Conservation (phyloP, 2,113 vertebrate genomes). For the Arvicanthis niloticus region DNA sequence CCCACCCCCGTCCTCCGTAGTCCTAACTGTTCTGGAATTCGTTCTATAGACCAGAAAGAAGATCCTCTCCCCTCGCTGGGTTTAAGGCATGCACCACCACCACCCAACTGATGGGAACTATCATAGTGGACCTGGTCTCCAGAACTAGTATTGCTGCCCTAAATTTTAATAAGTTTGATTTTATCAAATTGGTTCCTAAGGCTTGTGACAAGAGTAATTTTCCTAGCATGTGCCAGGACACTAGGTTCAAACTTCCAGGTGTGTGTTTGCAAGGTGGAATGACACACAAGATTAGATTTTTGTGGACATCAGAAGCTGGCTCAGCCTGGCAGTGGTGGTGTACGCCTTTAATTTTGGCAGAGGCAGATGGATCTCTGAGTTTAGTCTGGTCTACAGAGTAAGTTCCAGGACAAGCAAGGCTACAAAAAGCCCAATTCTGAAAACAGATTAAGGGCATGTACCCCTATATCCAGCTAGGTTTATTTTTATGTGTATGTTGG, state of each 20-base stretch:
- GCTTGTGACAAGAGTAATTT: neutral
- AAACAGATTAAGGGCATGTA: neutral
- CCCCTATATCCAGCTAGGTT: too few relatives aligned
- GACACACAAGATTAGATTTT: neutral
- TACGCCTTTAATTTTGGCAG: neutral
- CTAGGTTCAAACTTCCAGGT: neutral
- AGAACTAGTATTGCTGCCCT: neutral
- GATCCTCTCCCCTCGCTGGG: too few relatives aligned
- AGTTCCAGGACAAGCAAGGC: neutral
- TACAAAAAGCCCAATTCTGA: neutral
- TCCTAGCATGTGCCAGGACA: neutral
- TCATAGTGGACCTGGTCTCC: neutral
- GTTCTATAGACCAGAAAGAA: neutral
- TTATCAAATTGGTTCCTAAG: neutral
- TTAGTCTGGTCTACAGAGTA: neutral
- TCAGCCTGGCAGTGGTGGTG: neutral
- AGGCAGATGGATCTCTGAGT: neutral
- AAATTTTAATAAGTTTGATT: neutral
- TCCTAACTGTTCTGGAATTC: neutral
- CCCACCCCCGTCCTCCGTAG: neutral
- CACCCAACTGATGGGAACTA: neutral
- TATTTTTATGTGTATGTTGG: neutral
- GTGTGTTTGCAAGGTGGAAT: neutral
- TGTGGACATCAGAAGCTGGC: neutral
- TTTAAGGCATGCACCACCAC: neutral